Evolutionary conservation across 2,888 invertebrate species (phyloP).

Genomic region (Tiliacea aurago): DNA sequence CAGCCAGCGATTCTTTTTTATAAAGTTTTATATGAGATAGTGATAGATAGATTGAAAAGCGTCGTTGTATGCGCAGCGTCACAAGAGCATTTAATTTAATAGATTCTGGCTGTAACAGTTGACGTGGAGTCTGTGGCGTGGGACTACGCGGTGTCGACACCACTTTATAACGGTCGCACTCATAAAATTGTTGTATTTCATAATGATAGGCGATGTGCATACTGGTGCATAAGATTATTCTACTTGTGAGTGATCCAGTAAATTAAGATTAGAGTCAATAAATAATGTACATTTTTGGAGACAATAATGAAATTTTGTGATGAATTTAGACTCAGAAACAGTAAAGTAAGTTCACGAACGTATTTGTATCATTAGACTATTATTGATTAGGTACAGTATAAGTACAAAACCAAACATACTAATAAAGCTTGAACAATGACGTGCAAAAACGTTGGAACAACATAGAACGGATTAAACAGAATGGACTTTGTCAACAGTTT

Average conservation of each 20-base stretch:
- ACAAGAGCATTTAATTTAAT: slow-evolving; percentile 68
- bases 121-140: slow-evolving; percentile 74
- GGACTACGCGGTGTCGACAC: slow-evolving; percentile 65
- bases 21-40: slow-evolving; percentile 24
- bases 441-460: neutral
- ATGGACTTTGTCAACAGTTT: slow-evolving; percentile 9
- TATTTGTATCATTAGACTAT: neutral
- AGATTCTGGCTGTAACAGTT: slow-evolving; percentile 59
- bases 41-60: slow-evolving; percentile 8
- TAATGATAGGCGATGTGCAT: slow-evolving; percentile 46
- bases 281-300: neutral
- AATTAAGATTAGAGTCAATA: neutral
- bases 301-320: neutral
- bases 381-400: neutral
- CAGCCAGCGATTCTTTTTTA: slow-evolving; percentile 18
- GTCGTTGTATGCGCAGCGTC: slow-evolving; percentile 50
- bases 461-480: neutral
- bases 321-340: neutral
- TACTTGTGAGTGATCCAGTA: neutral
- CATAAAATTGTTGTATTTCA: slow-evolving; percentile 70
- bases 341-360: neutral
- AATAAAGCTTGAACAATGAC: neutral
- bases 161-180: slow-evolving; percentile 59
- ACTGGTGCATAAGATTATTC: neutral
- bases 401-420: neutral